Conservation (phyloP, 2,888 invertebrate species). For the Caenorhabditis afra region DNA sequence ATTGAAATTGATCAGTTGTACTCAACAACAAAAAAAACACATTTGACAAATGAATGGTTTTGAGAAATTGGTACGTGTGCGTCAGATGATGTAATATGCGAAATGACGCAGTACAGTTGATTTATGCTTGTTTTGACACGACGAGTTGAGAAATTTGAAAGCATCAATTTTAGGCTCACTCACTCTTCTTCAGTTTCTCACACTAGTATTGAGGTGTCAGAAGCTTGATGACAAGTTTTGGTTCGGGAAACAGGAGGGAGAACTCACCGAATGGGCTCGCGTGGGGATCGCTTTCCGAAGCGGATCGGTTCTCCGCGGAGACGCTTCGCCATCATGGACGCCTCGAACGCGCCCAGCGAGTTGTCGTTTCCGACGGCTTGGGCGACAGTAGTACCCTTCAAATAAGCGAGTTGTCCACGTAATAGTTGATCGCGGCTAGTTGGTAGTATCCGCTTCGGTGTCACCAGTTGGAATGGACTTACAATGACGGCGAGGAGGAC, state of each 20-base stretch:
- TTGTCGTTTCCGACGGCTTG: slow-evolving; percentile 28
- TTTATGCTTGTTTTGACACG: slow-evolving; percentile 10
- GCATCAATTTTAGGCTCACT: neutral
- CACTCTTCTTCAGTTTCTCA: slow-evolving; percentile 32
- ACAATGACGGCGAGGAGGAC: slow-evolving; percentile 55
- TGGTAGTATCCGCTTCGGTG: slow-evolving; percentile 55
- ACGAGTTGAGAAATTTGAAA: neutral
- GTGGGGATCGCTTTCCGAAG: slow-evolving; percentile 78
- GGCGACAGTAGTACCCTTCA: slow-evolving; percentile 54
- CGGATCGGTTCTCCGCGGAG: slow-evolving; percentile 76
- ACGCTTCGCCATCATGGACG: slow-evolving; percentile 58
- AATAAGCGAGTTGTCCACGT: slow-evolving; percentile 55
- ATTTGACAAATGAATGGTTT: neutral
- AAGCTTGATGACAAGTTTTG: neutral
- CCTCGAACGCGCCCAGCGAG: slow-evolving; percentile 38
- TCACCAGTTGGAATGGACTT: slow-evolving; percentile 59
- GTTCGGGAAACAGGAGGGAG: slow-evolving; percentile 13
- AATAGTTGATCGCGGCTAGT: slow-evolving; percentile 49
- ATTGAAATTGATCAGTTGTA: neutral
- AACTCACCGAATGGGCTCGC: slow-evolving; percentile 78
- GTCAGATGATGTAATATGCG: slow-evolving; percentile 8
- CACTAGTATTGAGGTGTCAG: slow-evolving; percentile 10
- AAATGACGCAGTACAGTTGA: slow-evolving; percentile 15
- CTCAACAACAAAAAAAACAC: neutral
- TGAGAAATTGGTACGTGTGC: neutral